phyloP scores from a whole-genome alignment of 2,888 invertebrate genomes.

The Cataglyphis altisquamis region DNA sequence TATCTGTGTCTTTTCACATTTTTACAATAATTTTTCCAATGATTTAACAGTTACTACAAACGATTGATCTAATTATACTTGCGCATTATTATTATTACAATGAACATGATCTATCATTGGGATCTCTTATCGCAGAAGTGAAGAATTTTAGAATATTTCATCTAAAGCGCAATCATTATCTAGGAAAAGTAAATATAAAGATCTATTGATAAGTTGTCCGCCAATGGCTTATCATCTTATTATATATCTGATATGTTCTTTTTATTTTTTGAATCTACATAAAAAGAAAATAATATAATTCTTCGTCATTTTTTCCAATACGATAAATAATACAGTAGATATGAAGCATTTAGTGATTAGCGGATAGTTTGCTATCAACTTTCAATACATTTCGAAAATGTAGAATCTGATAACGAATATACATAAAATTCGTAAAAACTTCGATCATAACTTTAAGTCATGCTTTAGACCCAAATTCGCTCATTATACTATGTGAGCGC shows the following conservation, averaged over 20 bases:
- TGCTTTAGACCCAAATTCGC: slow-evolving; percentile 39
- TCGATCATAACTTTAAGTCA: slow-evolving; percentile 12
- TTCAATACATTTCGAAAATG: slow-evolving; percentile 19
- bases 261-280: slow-evolving; percentile 50
- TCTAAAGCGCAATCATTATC: slow-evolving; percentile 4
- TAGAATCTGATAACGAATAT: slow-evolving; percentile 20
- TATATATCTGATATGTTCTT: slow-evolving; percentile 57
- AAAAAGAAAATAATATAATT: not conserved
- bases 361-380: slow-evolving; percentile 13
- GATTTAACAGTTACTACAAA: slow-evolving; percentile 17
- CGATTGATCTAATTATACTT: slow-evolving; percentile 16
- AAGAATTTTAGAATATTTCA: slow-evolving; percentile 4
- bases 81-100: slow-evolving; percentile 13
- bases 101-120: slow-evolving; percentile 14
- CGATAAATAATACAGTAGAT: slow-evolving; percentile 26
- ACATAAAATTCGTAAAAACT: slow-evolving; percentile 38
- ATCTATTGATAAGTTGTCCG: slow-evolving; percentile 6
- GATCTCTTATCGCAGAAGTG: slow-evolving; percentile 6
- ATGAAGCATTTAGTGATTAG: slow-evolving; percentile 28
- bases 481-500: slow-evolving; percentile 11
- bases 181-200: slow-evolving; percentile 34
- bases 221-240: not conserved
- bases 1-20: slow-evolving; percentile 23
- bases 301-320: not conserved
- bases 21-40: slow-evolving; percentile 8